Base-by-base conservation (phyloP, 2,888 invertebrate species). In the Lysandra bellargus region DNA sequence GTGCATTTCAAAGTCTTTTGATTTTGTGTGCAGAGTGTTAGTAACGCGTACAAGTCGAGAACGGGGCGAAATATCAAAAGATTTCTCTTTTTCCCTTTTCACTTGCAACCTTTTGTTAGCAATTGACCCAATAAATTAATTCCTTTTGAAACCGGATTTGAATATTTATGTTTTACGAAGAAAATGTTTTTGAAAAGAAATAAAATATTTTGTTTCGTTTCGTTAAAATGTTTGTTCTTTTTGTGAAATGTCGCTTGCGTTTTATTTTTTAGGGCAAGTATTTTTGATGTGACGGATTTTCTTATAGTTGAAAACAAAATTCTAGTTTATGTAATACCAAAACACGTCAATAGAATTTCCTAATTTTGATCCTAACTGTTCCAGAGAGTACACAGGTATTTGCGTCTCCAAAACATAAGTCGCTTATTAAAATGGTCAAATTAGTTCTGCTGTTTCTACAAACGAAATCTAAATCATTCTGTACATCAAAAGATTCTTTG, bases 51-150 rank as follows among this genome's bases (percentile, higher is more conserved):
- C 53, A 30, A 49, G 23, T 44, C 37, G 7, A 44, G 75, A 14
- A 30, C 75, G 1, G 30, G 9, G 49, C 1, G 14, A 49, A 74
- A 75, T 75, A 53, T 75, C 30, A 53, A 75, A 49, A 75, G 30
- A 30, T 44, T 74, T 74, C 9, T 40, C n/a, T 40, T 74, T 75
- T 14, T 75, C 75, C 49, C 53, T 75, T 75, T 75, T 30, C 53
- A 75, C 75, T 53, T 49, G 75, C 75, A 49, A 53, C 75, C 53
- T 75, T 75, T 75, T 75, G 75, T 75, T 75, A 49, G 49, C 53
- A 30, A 75, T 75, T 75, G 75, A 75, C 75, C 75, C 75, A 49
- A 75, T 75, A 49, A 75, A 75, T 49, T 75, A 75, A 75, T 75
- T 75, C 75, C 75, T 75, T 75, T 75, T 75, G 33, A 75, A 49